Percentiles rank a stretch among this genome's conserved stretches.
phyloP scores from a whole-genome alignment of 53 echinoderm and acorn worm species.

The Actinopyga echinites region DNA sequence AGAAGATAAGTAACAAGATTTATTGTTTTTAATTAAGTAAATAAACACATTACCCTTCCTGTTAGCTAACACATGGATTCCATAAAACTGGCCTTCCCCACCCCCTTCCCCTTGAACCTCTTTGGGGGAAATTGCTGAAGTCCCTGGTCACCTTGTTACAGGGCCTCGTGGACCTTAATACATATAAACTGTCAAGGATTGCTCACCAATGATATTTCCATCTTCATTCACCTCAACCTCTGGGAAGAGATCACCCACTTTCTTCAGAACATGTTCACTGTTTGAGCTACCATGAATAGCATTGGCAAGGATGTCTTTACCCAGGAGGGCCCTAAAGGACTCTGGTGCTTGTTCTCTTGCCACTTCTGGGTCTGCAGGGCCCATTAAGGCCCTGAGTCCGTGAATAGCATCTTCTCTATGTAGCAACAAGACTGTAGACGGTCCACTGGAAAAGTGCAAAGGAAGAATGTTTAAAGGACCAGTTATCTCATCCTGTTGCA shows the following conservation, averaged over 20 bases:
- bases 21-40: too few species aligned
- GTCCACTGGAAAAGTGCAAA: slow-evolving; percentile 67
- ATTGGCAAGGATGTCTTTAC: slow-evolving; percentile 85
- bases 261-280: slow-evolving; percentile 60
- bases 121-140: too few species aligned
- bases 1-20: too few species aligned
- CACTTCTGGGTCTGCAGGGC: slow-evolving; percentile 85
- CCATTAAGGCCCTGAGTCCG: slow-evolving; percentile 87
- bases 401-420: slow-evolving; percentile 86
- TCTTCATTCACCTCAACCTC: slow-evolving; percentile 70
- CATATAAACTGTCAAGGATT: background rate
- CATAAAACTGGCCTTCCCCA: too few species aligned
- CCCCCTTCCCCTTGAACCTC: too few species aligned
- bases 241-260: slow-evolving; percentile 77
- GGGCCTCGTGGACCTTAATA: too few species aligned
- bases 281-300: slow-evolving; percentile 93
- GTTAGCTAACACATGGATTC: too few species aligned
- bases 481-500: too few species aligned
- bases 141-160: too few species aligned
- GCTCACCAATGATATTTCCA: slow-evolving; percentile 71
- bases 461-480: too few species aligned
- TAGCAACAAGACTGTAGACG: slow-evolving; percentile 88
- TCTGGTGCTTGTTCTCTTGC: slow-evolving; percentile 95
- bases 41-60: too few species aligned
- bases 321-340: slow-evolving; percentile 83